Conservation (phyloP, 35 echinoderm and acorn worm genomes). For the Heliocidaris erythrogramma region DNA sequence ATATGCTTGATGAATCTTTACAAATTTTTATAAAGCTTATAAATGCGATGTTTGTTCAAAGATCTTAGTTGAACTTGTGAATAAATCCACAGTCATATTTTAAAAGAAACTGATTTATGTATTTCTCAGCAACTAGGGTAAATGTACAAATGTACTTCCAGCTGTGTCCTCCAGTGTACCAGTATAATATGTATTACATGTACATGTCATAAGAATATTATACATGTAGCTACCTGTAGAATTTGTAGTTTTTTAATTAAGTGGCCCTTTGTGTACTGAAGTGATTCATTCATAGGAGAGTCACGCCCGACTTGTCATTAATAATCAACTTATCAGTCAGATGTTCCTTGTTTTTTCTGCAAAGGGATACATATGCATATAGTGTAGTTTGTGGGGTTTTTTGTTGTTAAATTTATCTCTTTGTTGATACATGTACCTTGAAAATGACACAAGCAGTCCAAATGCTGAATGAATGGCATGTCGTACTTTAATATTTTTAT, state of each 20-base stretch:
- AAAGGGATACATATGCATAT: not conserved
- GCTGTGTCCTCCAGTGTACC: too few species aligned
- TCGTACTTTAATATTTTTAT: too few species aligned
- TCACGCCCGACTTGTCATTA: not conserved
- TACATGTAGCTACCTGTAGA: not conserved
- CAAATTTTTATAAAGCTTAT: too few species aligned
- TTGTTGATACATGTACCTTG: too few species aligned
- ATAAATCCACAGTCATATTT: too few species aligned
- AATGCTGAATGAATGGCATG: too few species aligned
- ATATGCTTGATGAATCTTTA: too few species aligned
- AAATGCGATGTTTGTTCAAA: too few species aligned
- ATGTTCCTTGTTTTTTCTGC: not conserved
- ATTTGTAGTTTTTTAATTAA: not conserved
- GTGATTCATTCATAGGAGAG: not conserved
- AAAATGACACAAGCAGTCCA: too few species aligned
- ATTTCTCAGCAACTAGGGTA: not conserved
- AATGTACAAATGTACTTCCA: not conserved
- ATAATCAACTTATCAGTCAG: not conserved
- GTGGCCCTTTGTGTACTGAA: not conserved
- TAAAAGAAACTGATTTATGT: not conserved
- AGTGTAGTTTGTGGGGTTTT: too few species aligned
- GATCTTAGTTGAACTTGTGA: too few species aligned
- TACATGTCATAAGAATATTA: not conserved
- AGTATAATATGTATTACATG: not conserved
- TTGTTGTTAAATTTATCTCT: too few species aligned